Base-by-base conservation (phyloP, 2,797 vertebrate species). In the Heterohyrax brucei region DNA sequence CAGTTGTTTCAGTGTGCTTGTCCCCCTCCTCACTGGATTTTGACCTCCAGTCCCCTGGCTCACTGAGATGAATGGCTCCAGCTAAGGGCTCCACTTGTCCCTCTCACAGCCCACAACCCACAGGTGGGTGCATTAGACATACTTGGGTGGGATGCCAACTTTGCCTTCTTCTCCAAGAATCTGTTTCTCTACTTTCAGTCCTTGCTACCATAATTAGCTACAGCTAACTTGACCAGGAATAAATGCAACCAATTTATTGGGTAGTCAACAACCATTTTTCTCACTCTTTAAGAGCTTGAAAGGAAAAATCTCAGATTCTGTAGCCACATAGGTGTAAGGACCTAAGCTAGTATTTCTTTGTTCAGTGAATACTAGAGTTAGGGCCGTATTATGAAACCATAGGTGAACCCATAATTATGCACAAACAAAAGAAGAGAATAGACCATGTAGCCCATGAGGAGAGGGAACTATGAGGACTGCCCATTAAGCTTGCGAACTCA, bases 61-160 rank as follows among this genome's bases (percentile, higher is more conserved):
- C 44, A 9, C 28, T 13, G 68, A 72, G 21, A 80, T 21, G 46
- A 50, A 68, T 12, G 14, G 48, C 39, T 14, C 86, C 62, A 2
- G n/a, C 14, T 61, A 33, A 28, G 14, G 19, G 28, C 3, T 30
- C 12, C 22, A 30, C 56, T 19, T 24, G 14, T 56, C 26, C 48
- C 22, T 83, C 5, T 0, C 5, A 10, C 13, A 77, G 75, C 6
- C 70, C 9, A 72, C 3, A 33, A 39, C 19, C 5, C 22, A 28
- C 0, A 1, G 7, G 7, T 8, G 46, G 9, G 6, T 7, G 0
- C 28, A 26, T 53, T 7, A 48, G 83, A 61, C 30, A 50, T 0
- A 1, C 19, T 1, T 2, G 0, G 62, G 13, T 44, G 68, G 75
- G 50, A 19, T 21, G 3, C 3, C 10, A 30, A 30, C 1, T 7